Conservation (phyloP, 2,113 vertebrate species). For the Syngnathus scovelli region DNA sequence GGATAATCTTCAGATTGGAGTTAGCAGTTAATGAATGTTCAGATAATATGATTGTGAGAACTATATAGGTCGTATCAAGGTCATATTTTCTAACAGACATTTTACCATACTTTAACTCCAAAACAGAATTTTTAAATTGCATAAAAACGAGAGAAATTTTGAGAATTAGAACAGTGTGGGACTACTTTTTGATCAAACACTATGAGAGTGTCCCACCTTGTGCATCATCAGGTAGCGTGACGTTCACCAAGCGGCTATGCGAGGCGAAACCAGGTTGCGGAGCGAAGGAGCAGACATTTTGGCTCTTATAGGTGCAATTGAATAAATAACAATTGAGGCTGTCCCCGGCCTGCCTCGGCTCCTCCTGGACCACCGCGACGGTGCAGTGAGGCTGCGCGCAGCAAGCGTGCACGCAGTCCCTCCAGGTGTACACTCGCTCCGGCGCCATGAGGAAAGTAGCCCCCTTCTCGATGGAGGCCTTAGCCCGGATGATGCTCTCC, state of each 20-base stretch:
- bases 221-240: constrained; percentile 14
- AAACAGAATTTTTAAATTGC: no score
- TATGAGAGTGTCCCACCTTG: no score
- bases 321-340: constrained; percentile 83
- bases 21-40: no score
- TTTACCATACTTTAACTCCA: no score
- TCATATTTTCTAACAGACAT: no score
- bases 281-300: constrained; percentile 81
- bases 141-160: no score
- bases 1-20: no score
- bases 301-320: constrained; percentile 79
- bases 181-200: no score
- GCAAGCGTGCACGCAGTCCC: constrained; percentile 84
- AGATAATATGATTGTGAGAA: no score
- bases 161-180: no score
- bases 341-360: constrained; percentile 51
- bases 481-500: constrained; percentile 86
- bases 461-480: constrained; percentile 84
- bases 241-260: constrained; percentile 70
- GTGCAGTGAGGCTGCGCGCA: constrained; percentile 83
- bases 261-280: constrained; percentile 81
- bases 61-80: no score
- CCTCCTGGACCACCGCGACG: constrained; percentile 81
- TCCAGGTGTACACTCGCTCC: constrained; percentile 71
- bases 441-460: constrained; percentile 83